Evolutionary conservation across 2,113 vertebrate genomes (phyloP), one percentile per base, ranked within the genome.

Genomic region (Podocnemis expansa): DNA sequence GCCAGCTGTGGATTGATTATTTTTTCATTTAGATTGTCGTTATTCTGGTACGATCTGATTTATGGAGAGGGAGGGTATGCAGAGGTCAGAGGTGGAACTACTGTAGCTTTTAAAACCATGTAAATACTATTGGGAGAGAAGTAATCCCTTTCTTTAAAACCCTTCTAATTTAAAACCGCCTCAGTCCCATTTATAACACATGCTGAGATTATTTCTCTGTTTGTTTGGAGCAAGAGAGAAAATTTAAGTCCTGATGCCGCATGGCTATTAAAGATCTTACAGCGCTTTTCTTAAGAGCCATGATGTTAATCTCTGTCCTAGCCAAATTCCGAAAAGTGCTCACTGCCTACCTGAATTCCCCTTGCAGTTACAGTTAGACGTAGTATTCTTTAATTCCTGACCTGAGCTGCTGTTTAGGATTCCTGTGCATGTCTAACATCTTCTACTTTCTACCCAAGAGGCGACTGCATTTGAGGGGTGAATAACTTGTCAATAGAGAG

Each of bases 351-450:
- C 60, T 0, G 0, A 0, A 1, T 56, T 49, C n/a, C 3, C 11
- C 8, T 43, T 43, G 0, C 2, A 70, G 19, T 10, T 73, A 16
- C 11, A 0, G 0, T 10, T 11, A 34, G 80, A 6, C 0, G 0
- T 0, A 4, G 51, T 29, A 27, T 51, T 34, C 8, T 16, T 67
- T 67, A n/a, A 7, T 41, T 27, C 51, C 7, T 41, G 5, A 41
- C 52, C 9, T n/a, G 13, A 3, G 17, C 34, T 6, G 29, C 70
- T 43, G 41, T n/a, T 22, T 8, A 38, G 34, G 7, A 49, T n/a
- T 52, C 31, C 78, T 55, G 31, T 63, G 52, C 4, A 13, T 16
- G 51, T 25, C 24, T 14, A 80, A 25, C n/a, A 10, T 38, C 34
- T 80, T 22, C 52, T 25, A 10, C 38, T 11, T 38, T 41, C 67